These are phyloP conservation scores for Lamprotornis superbus DNA, from an alignment of 2,113 vertebrate species.

Conservation along the genomic window DNA sequence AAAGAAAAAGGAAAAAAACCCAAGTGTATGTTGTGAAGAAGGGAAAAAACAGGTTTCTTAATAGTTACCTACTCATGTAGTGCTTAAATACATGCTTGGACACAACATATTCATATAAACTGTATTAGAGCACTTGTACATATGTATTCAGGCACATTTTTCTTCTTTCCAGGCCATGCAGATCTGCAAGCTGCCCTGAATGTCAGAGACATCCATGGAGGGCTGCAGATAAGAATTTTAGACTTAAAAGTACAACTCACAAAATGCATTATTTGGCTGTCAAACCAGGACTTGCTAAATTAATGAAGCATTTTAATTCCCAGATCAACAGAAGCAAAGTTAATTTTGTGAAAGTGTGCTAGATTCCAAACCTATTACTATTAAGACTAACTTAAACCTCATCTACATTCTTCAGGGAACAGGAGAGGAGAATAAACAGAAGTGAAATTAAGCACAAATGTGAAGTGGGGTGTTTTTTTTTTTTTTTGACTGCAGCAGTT, in stretches of 20 bases:
- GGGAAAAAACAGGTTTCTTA: background rate
- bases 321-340: constrained; percentile 69
- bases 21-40: background rate
- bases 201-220: background rate
- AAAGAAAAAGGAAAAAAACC: background rate
- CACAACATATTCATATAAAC: background rate
- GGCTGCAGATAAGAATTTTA: constrained; percentile 21
- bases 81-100: background rate
- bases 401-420: constrained; percentile 67
- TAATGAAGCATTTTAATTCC: constrained; percentile 72
- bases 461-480: background rate
- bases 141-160: background rate
- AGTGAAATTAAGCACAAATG: constrained; percentile 63
- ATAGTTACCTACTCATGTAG: background rate
- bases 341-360: constrained; percentile 69
- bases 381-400: constrained; percentile 67
- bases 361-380: constrained; percentile 68
- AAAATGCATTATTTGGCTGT: constrained; percentile 68
- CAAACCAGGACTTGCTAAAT: constrained; percentile 67
- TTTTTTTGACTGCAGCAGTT: constrained; percentile 42
- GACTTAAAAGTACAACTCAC: constrained; percentile 51
- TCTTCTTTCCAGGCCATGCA: background rate
- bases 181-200: background rate
- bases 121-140: background rate
- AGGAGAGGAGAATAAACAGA: constrained; percentile 63